Evolutionary conservation across 2,113 vertebrate genomes (phyloP), one percentile per base, ranked within the genome.

Genomic region (Trogon surrucura): DNA sequence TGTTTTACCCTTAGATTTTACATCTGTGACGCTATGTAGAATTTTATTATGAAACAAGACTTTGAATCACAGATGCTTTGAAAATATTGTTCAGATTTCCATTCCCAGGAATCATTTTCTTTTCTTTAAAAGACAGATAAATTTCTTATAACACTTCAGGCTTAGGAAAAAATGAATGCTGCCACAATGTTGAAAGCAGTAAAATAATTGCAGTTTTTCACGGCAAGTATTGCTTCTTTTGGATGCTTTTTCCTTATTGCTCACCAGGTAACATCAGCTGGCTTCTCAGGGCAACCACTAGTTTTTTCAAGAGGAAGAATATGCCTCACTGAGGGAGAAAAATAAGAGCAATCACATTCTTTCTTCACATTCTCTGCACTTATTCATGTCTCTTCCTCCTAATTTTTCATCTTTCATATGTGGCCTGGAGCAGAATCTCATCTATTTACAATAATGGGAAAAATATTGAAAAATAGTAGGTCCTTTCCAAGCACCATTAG

Each of bases 381-480:
- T 91, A 62, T 56, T 94, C 74, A 66, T 78, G 60, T 85, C 88
- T 93, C 34, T 96, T 93, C 53, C 38, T 94, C 85, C 71, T 95
- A 91, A 88, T 94, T 97, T 95, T 94, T 95, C 95, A 95, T 95
- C 66, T 94, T 96, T 95, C 82, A 47, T 67, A 86, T 23, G 48
- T 91, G 88, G 82, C 93, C 85, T 85, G 88, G 56, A 96, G 89
- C 89, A 90, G 91, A 96, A 89, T 95, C 92, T 96, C 85, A 95
- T 95, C 92, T 91, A 91, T 96, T 95, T 95, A 93, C 60, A 93
- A 77, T 96, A 96, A 97, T 95, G 85, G 80, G 77, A 74, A 94
- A 95, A 88, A 91, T 88, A 93, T 93, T 96, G 95, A 94, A 96
- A 96, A 97, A 88, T 64, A 94, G 85, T 88, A 90, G 88, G 88